A percentile compares a stretch with the other conserved stretches of the same genome.
phyloP scores from a whole-genome alignment of 2,113 vertebrate genomes.

The Phalacrocorax brasilianus region DNA sequence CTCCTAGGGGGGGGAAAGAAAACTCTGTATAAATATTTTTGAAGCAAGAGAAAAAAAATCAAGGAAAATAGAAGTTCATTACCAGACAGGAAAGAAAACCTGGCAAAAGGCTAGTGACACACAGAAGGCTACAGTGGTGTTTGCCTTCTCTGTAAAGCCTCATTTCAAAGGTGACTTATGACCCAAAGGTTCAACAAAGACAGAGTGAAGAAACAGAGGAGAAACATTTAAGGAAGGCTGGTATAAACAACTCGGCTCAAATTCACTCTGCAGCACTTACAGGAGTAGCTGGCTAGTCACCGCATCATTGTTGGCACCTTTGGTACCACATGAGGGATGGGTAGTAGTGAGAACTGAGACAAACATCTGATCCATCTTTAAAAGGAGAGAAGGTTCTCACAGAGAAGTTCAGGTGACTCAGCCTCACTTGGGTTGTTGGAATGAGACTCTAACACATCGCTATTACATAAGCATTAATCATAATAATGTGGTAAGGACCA shows the following conservation, averaged over 20 bases:
- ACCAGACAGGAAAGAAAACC: neutral
- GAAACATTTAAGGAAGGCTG: neutral
- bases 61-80: neutral
- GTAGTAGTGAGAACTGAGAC: neutral
- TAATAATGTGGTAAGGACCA: neutral
- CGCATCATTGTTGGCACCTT: neutral
- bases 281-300: neutral
- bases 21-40: neutral
- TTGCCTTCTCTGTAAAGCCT: neutral
- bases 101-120: neutral
- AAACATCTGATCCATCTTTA: neutral
- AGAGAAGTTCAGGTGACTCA: neutral
- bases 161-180: neutral
- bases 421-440: neutral
- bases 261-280: neutral
- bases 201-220: neutral
- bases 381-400: neutral
- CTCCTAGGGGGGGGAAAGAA: neutral
- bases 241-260: neutral
- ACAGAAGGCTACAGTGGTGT: neutral
- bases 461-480: neutral
- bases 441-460: neutral
- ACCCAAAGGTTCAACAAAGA: neutral
- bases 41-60: neutral
- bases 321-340: neutral